Conservation (phyloP, 1,140 invertebrate species). For the Samia ricini region DNA sequence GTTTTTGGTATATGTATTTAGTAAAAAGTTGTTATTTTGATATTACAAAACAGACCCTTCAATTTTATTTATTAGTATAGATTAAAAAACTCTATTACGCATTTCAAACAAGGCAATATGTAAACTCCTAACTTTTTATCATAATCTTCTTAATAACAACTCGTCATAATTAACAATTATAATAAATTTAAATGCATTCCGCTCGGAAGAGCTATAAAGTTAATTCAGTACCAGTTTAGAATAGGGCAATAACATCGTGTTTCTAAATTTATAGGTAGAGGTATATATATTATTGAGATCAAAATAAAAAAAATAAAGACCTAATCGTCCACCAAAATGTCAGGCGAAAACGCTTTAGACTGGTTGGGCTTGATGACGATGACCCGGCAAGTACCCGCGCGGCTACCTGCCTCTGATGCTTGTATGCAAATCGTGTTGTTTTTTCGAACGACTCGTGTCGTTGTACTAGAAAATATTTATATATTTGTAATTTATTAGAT, state of each 20-base stretch:
- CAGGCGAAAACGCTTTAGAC: conserved; percentile 50
- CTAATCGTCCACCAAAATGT: conserved; percentile 58
- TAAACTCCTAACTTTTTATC: conserved; percentile 2
- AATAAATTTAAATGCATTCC: conserved; percentile 5
- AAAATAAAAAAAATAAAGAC: conserved; percentile 32
- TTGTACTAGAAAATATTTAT: conserved; percentile 40
- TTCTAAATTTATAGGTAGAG: conserved; percentile 18
- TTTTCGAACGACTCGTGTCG: conserved; percentile 55
- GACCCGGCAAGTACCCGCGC: conserved; percentile 41
- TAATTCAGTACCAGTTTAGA: conserved; percentile 1
- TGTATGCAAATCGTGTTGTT: conserved; percentile 72
- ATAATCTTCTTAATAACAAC: conserved; percentile 2
- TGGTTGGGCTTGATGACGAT: conserved; percentile 63
- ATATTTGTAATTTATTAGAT: conserved; percentile 50
- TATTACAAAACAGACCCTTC: too few relatives aligned
- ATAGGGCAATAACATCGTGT: conserved; percentile 19
- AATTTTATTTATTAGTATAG: too few relatives aligned
- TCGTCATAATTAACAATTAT: not conserved
- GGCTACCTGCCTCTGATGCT: conserved; percentile 58
- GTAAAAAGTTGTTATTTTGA: too few relatives aligned
- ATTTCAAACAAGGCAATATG: not conserved
- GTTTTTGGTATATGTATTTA: too few relatives aligned
- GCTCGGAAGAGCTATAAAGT: not conserved
- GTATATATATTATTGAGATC: conserved; percentile 14
- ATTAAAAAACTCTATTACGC: too few relatives aligned